Evolutionary conservation across 2,113 vertebrate genomes (phyloP).

Genomic region (Tursiops truncatus): DNA sequence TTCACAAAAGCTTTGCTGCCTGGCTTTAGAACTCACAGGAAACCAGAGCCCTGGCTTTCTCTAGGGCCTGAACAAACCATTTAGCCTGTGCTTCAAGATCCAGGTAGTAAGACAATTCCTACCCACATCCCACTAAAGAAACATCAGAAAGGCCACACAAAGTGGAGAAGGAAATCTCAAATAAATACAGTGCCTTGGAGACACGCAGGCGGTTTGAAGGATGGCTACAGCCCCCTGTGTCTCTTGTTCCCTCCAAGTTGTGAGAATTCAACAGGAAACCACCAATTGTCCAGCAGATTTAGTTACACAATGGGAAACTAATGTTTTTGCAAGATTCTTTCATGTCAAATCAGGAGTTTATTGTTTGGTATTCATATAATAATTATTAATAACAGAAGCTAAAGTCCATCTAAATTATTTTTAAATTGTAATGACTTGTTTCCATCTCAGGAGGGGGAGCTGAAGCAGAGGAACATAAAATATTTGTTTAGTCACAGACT

Average conservation of each 20-base stretch:
- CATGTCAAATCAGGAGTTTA: neutral
- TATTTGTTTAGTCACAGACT: neutral
- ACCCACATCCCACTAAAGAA: neutral
- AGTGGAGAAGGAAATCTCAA: neutral
- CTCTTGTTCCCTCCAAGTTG: neutral
- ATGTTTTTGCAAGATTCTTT: neutral
- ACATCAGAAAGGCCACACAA: neutral
- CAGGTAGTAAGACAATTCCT: neutral
- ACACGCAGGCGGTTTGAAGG: neutral
- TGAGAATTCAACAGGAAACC: neutral
- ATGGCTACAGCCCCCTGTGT: neutral
- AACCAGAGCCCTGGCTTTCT: neutral
- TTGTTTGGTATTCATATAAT: neutral
- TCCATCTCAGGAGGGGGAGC: neutral
- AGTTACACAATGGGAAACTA: neutral
- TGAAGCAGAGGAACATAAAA: conserved; percentile 3
- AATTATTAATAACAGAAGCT: neutral
- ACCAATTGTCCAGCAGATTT: neutral
- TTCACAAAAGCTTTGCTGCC: neutral
- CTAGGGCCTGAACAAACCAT: neutral
- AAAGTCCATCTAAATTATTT: neutral
- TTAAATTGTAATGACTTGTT: neutral
- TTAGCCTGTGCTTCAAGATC: neutral
- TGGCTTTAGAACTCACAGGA: neutral
- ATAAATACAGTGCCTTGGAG: neutral